Base-by-base conservation (phyloP, 2,113 vertebrate species). In the Pygoscelis adeliae region DNA sequence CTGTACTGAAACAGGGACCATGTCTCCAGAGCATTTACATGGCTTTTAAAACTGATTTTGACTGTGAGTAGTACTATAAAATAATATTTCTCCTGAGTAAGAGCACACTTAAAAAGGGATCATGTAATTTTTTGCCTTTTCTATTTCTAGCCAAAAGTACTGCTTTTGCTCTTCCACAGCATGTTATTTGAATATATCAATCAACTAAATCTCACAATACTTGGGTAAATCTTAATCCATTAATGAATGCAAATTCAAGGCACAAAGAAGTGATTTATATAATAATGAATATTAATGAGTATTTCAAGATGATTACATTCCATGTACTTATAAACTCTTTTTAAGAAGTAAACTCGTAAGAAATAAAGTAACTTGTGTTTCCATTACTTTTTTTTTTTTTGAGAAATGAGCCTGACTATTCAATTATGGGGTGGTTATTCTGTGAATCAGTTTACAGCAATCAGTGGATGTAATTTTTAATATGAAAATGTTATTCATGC, bases 231-330 rank as follows among this genome's bases (percentile, higher is more conserved):
- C 70, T 88, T 83, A 86, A 86, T 72, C 74, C 21, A 77, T 71
- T 92, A 94, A 94, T 63, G 44, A 83, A 94, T 90, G 86, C 76
- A 95, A 94, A 97, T 19, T 38, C 76, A 90, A 94, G 50, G 67
- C 80, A 59, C 42, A 95, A 81, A 88, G 42, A 74, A 90, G n/a
- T 81, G 15, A 89, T 89, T 94, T 78, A 86, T 78, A 49, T 26
- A 78, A 88, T 66, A 88, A 90, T 53, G 19, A 94, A 85, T 96
- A 94, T 59, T 78, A 91, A 95, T 66, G 16, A 91, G 26, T 25
- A 77, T 53, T 95, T 83, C 67, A 89, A 83, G 47, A 74, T 81
- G 0, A 93, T 83, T 77, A 81, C 13, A 61, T 38, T 72, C 53
- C 27, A 62, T 47, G 34, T 40, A 77, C 66, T 95, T 87, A 74